Conservation (phyloP, 92 coral and sea anemone genomes). For the Porites cylindrica region DNA sequence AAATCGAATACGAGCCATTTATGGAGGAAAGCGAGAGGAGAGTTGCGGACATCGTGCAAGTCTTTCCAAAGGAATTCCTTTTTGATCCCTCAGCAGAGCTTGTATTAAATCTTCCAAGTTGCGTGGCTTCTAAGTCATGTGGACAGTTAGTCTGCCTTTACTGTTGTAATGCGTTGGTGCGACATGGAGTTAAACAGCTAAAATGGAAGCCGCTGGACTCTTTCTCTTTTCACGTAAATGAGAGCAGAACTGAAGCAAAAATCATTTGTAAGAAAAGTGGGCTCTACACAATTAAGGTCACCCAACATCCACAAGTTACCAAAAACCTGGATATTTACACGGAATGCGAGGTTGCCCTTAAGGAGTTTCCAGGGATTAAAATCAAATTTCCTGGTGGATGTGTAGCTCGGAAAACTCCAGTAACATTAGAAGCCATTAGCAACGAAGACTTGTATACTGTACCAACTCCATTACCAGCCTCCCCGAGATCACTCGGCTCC, state of each 20-base stretch:
- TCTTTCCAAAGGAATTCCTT: conserved; percentile 76
- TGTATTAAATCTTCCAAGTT: conserved; percentile 73
- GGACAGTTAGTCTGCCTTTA: conserved; percentile 90
- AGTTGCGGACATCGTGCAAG: conserved; percentile 80
- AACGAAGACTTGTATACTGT: conserved; percentile 76
- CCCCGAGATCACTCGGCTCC: conserved; percentile 10
- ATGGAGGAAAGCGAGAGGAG: conserved; percentile 83
- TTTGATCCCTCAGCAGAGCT: conserved; percentile 79
- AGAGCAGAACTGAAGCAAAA: conserved; percentile 71
- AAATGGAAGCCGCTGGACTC: conserved; percentile 85
- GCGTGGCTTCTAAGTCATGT: conserved; percentile 63
- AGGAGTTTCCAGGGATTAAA: conserved; percentile 64
- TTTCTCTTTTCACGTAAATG: conserved; percentile 66
- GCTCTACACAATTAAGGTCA: conserved; percentile 76
- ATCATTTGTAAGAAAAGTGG: conserved; percentile 75
- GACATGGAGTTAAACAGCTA: conserved; percentile 52
- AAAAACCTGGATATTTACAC: conserved; percentile 56
- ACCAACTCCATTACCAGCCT: conserved; percentile 67
- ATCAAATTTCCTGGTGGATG: conserved; percentile 57
- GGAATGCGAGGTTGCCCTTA: conserved; percentile 39
- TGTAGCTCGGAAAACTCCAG: conserved; percentile 54
- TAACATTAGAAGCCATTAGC: conserved; percentile 77
- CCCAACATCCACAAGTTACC: conserved; percentile 79
- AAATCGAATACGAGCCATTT: conserved; percentile 74
- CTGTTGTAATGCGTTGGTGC: conserved; percentile 57